These are phyloP conservation scores for Ataeniobius toweri DNA, from an alignment of 2,797 vertebrate genomes.

Conservation along the genomic window DNA sequence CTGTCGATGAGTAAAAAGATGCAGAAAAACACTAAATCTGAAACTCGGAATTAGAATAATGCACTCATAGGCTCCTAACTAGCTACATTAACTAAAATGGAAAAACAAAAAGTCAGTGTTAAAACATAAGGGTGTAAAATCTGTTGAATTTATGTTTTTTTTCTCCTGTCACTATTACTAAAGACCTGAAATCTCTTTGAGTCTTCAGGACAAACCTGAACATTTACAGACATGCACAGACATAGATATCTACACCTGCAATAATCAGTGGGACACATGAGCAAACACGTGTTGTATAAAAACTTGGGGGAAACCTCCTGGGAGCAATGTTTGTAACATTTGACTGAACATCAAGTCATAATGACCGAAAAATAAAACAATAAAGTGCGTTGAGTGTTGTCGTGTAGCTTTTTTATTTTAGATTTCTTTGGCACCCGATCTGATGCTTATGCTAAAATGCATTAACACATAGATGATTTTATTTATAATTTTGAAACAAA, in stretches of 20 bases:
- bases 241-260: constrained; percentile 1
- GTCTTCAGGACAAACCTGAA: background rate
- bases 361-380: no score
- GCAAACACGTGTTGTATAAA: background rate
- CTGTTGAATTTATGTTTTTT: background rate
- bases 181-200: background rate
- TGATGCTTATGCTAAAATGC: no score
- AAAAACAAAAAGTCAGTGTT: background rate
- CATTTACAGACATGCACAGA: constrained; percentile 1
- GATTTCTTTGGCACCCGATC: no score
- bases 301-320: background rate
- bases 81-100: background rate
- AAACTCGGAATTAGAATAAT: background rate
- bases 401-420: no score
- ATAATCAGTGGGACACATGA: background rate
- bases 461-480: no score
- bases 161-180: background rate
- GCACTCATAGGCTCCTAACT: background rate
- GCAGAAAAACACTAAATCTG: background rate
- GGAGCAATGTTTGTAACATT: background rate
- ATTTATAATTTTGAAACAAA: no score
- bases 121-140: background rate
- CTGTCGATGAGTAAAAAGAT: background rate
- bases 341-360: background rate
- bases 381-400: no score